These are phyloP conservation scores for Microctenopoma stevenorrisi DNA, from an alignment of 2,797 vertebrate species.

Conservation along the genomic window DNA sequence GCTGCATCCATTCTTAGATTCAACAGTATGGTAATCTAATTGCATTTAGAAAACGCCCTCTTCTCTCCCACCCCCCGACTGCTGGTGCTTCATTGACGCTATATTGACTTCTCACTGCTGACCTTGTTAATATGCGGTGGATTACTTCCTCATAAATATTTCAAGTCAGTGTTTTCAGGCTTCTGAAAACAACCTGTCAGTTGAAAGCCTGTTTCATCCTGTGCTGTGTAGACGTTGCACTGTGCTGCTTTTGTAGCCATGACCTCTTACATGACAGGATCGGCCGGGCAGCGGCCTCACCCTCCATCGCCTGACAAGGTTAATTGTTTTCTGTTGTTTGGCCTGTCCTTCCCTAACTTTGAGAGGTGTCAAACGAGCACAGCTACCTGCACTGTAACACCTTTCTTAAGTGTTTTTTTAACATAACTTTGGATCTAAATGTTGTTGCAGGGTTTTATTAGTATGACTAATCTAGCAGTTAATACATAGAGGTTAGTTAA, in stretches of 20 bases:
- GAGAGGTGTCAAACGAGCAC: conserved; percentile 61
- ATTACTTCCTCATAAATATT: conserved; percentile 85
- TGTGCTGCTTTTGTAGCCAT: conserved; percentile 70
- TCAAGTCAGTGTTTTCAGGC: conserved; percentile 79
- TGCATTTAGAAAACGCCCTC: conserved; percentile 50
- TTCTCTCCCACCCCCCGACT: conserved; percentile 43
- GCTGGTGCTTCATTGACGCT: conserved; percentile 66
- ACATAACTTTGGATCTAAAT: conserved; percentile 49
- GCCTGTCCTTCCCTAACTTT: conserved; percentile 62
- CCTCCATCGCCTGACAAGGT: conserved; percentile 76
- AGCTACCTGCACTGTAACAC: conserved; percentile 40
- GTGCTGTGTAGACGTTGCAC: conserved; percentile 48
- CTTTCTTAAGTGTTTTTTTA: conserved; percentile 15
- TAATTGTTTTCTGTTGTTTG: conserved; percentile 77
- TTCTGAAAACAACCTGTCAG: conserved; percentile 83
- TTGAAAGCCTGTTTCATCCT: conserved; percentile 69
- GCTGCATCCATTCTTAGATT: conserved; percentile 61
- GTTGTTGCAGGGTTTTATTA: conserved; percentile 40
- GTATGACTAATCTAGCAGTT: conserved; percentile 42
- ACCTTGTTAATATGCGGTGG: conserved; percentile 83
- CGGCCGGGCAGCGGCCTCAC: conserved; percentile 57
- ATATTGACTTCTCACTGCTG: conserved; percentile 67
- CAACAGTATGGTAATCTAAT: conserved; percentile 67
- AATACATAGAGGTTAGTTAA: conserved; percentile 3
- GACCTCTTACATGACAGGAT: conserved; percentile 80